These are phyloP conservation scores for Kryptopterus vitreolus DNA, from an alignment of 2,797 vertebrate genomes.

Conservation along the genomic window DNA sequence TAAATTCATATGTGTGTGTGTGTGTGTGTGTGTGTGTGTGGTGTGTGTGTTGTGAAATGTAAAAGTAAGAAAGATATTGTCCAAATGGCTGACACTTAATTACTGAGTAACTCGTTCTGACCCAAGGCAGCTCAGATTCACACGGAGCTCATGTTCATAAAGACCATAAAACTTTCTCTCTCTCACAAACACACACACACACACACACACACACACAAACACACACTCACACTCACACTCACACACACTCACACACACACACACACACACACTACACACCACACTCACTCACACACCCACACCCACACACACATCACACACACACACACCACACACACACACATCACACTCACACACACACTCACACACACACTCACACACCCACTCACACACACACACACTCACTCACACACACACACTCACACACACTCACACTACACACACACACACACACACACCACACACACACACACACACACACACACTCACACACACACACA, in stretches of 20 bases:
- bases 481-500: neutral
- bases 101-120: constrained; percentile 26
- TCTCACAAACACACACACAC: too few species aligned
- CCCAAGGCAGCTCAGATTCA: constrained; percentile 27
- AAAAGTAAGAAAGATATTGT: constrained; percentile 26
- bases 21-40: neutral
- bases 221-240: neutral
- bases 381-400: constrained; percentile 5
- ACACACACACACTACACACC: constrained; percentile 5
- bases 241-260: neutral
- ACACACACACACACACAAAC: constrained; percentile 21
- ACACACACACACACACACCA: constrained; percentile 8
- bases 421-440: too few species aligned
- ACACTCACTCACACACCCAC: constrained; percentile 30
- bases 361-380: constrained; percentile 18
- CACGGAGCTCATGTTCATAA: constrained; percentile 11
- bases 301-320: neutral
- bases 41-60: neutral
- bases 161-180: constrained; percentile 15
- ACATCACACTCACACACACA: too few species aligned
- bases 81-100: neutral
- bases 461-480: constrained; percentile 17
- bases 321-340: too few species aligned
- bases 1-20: too few species aligned
- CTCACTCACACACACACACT: neutral